Evolutionary conservation across 1,140 invertebrate genomes (phyloP), one percentile per base, ranked within the genome.

Genomic region (Muscidifurax raptorellus): DNA sequence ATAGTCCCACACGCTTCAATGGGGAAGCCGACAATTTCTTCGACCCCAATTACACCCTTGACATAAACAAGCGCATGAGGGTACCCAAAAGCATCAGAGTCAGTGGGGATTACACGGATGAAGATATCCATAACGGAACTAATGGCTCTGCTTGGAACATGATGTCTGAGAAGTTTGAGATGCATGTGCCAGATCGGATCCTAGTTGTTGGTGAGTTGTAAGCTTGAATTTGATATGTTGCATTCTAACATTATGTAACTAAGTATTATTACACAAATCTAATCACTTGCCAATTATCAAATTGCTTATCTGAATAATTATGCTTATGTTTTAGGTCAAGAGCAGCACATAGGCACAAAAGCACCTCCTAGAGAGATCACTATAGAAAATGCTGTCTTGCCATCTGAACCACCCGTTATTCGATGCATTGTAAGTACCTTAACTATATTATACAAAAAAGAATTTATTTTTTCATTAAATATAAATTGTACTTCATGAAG

Each of bases 131-230:
- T 40, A 59, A 59, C 7, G 90, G 92, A 76, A 94, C 93, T 47
- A 96, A 95, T 91, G 94, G 94, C 40, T 92, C 94, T 82, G 93
- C 91, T 44, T 97, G 96, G 96, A 95, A 74, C 89, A 67, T 86
- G 88, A 90, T 91, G 82, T 90, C 18, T 90, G 96, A 97, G 86
- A 96, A 96, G 93, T 95, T 96, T 91, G 95, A 97, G 86, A 98
- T 98, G 97, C 95, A 96, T 90, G 97, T 98, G 40, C 97, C 97
- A n/a, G 97, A 98, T 87, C 94, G 97, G 89, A 98, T 98, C 91
- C 93, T 98, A 86, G 96, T 98, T 78, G 94, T 96, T 87, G 97
- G 95, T 95, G 91, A 90, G 90, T 90, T 86, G 84, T 80, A 18
- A 52, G 32, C 52, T 71, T 76, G 52, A 52, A n/a, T 87, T 76